Evolutionary conservation across 2,113 vertebrate genomes (phyloP), one percentile per base, ranked within the genome.

Genomic region (Sorex araneus): DNA sequence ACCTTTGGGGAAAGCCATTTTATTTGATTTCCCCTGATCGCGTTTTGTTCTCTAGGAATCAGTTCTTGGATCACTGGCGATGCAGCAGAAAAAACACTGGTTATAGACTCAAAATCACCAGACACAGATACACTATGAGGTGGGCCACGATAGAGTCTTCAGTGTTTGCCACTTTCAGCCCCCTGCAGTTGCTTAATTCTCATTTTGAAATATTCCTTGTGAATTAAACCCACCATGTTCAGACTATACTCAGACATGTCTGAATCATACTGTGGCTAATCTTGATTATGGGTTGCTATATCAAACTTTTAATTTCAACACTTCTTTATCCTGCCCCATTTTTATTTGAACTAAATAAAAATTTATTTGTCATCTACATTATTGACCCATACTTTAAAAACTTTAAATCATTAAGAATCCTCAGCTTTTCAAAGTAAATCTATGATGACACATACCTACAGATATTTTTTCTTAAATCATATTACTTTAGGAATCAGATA

Each of bases 381-480:
- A 67, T 8, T 15, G 63, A 34, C 69, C 36, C 57, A 7, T 36
- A n/a, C 27, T 73, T 43, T 91, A 63, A 77, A 36, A 84, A 34
- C n/a, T 85, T 81, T 71, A 94, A 93, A 88, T 86, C 2, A 71
- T 85, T 90, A 79, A 28, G 73, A 57, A 89, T 13, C 18, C 40
- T 74, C 27, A 70, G 1, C 36, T 94, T 88, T 87, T 8, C 87
- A 92, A 82, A 88, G 25, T 18, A 57, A 71, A 90, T 81, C 18
- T 30, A 34, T 6, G 1, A 10, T 77, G 30, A 90, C 70, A 40
- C 23, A 66, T 2, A 47, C 15, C 34, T n/a, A 78, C 3, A 2
- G n/a, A 36, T 7, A 45, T 43, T 75, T 81, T 93, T 89, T 23
- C 8, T 78, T 70, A 85, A 57, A 90, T 27, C 80, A 84, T 82